phyloP scores from a whole-genome alignment of 1,140 invertebrate species.

The Cherax quadricarinatus region DNA sequence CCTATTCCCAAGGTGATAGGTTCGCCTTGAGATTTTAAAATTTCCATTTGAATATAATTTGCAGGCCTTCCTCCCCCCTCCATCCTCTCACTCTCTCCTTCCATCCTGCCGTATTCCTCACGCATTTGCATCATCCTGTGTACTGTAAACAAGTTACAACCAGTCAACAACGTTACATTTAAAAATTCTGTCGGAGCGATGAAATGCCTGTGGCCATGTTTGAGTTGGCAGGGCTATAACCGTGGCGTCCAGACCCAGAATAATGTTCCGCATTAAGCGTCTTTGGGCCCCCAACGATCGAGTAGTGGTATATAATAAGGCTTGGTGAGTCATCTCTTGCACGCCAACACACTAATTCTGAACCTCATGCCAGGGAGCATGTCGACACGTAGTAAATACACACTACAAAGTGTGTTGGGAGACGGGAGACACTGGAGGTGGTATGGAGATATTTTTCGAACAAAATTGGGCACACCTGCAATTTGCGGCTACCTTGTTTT shows the following conservation, averaged over 20 bases:
- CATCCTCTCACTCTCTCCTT: not conserved
- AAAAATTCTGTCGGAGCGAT: not conserved
- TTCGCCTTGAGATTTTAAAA: no score
- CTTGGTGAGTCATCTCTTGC: not conserved
- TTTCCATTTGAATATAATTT: no score
- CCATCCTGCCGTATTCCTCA: not conserved
- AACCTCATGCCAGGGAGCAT: not conserved
- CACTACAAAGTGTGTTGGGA: not conserved
- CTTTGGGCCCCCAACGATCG: not conserved
- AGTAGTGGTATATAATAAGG: not conserved
- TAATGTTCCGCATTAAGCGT: not conserved
- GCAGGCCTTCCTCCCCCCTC: no score
- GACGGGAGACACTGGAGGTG: not conserved
- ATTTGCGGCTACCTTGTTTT: no score
- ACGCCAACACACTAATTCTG: constrained; percentile 8
- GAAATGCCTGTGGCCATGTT: not conserved
- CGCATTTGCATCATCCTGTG: not conserved
- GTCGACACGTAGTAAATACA: not conserved
- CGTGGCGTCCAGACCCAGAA: not conserved
- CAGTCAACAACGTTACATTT: not conserved
- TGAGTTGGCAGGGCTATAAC: not conserved
- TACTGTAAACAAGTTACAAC: not conserved
- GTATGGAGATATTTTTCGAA: no score
- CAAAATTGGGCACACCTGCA: no score
- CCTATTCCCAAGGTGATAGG: no score